Conservation (phyloP, 2,113 vertebrate species). For the Upupa epops region DNA sequence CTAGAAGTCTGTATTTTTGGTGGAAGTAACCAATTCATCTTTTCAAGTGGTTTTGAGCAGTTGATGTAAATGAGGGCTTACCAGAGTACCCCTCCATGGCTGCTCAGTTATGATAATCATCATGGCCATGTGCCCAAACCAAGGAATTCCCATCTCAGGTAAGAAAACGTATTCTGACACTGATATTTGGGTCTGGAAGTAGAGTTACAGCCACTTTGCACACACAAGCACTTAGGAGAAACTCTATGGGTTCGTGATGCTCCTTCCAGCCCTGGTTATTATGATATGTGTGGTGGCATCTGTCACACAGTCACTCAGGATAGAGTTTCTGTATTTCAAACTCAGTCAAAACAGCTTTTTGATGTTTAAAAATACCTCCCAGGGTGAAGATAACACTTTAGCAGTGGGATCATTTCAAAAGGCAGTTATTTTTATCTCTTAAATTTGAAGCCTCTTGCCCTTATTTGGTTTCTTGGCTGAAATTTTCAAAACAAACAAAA, state of each 20-base stretch:
- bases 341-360: neutral
- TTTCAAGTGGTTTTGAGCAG: neutral
- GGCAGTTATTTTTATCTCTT: neutral
- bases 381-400: neutral
- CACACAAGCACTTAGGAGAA: rapidly evolving
- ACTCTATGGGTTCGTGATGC: neutral
- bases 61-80: too few species aligned
- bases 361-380: neutral
- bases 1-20: neutral
- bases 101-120: neutral
- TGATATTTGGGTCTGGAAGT: neutral
- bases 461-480: neutral
- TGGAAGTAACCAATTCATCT: neutral
- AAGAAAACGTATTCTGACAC: neutral
- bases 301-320: neutral
- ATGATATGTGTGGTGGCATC: neutral
- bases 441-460: neutral
- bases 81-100: neutral
- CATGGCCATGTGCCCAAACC: neutral
- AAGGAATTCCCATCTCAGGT: neutral
- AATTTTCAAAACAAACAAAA: neutral
- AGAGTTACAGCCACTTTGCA: neutral
- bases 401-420: neutral
- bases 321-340: neutral
- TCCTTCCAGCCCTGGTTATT: neutral